A percentile compares a stretch with the other conserved stretches of the same genome.
Conservation (phyloP, 2,113 vertebrate genomes). For the Scophthalmus maximus region DNA sequence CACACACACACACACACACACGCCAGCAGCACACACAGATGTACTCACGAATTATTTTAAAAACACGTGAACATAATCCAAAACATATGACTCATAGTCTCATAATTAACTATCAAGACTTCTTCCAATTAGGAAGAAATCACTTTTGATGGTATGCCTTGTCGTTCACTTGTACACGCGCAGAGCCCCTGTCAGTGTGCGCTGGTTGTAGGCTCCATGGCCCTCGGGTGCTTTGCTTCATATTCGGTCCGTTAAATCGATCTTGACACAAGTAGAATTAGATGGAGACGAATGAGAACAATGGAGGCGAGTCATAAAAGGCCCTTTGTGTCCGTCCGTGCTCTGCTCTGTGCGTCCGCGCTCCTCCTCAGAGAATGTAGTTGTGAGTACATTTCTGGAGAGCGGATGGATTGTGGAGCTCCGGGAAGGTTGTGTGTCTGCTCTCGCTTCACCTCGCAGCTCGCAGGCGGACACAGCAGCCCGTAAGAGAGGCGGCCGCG, state of each 20-base stretch:
- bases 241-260: conserved; percentile 45
- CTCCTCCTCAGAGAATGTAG: background rate
- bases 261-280: conserved; percentile 52
- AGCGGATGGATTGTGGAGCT: conserved; percentile 39
- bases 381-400: conserved; percentile 2
- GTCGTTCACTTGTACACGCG: too few species aligned
- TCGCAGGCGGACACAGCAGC: background rate
- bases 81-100: background rate
- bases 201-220: conserved; percentile 21
- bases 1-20: conserved; percentile 19
- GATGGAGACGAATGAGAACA: conserved; percentile 53
- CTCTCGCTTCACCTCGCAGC: too few species aligned
- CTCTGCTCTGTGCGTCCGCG: conserved; percentile 1
- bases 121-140: background rate
- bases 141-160: too few species aligned
- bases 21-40: background rate
- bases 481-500: background rate
- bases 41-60: background rate
- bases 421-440: background rate
- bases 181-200: conserved; percentile 7
- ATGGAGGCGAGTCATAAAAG: conserved; percentile 16
- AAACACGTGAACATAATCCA: background rate
- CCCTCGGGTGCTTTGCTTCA: conserved; percentile 56
- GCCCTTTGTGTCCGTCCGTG: background rate
- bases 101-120: background rate